Conservation (phyloP, 2,888 invertebrate genomes). For the Cosmia pyralina region DNA sequence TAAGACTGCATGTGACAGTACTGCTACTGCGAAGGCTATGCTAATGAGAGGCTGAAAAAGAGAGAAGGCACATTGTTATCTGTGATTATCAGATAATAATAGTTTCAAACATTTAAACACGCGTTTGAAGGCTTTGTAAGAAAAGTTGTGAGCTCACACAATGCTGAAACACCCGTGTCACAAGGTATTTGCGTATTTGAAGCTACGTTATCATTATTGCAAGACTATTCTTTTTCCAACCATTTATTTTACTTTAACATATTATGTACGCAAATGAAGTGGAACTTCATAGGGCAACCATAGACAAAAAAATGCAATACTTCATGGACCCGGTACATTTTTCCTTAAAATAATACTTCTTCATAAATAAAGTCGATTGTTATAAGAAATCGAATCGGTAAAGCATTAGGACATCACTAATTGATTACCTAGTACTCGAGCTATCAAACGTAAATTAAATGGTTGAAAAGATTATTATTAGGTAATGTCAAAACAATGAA, state of each 20-base stretch:
- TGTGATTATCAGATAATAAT: too few species aligned
- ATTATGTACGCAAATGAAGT: too few species aligned
- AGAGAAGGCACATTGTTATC: neutral
- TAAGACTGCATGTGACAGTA: slow-evolving; percentile 63
- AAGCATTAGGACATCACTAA: too few species aligned
- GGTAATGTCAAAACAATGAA: neutral
- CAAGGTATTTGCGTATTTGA: neutral
- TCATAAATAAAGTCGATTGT: too few species aligned
- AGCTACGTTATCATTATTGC: neutral
- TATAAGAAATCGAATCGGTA: too few species aligned
- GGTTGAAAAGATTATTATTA: neutral
- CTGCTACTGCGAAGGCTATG: slow-evolving; percentile 58
- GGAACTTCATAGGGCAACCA: too few species aligned
- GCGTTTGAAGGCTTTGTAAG: neutral
- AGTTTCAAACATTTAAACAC: neutral
- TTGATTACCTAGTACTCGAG: too few species aligned
- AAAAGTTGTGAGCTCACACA: neutral
- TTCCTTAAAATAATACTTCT: too few species aligned
- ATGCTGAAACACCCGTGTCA: neutral
- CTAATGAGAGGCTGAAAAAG: slow-evolving; percentile 69
- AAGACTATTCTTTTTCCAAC: neutral
- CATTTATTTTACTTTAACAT: too few species aligned
- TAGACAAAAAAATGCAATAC: too few species aligned
- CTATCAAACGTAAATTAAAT: too few species aligned
- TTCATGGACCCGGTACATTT: too few species aligned